Conservation (phyloP, 2,888 invertebrate species). For the Odiellus spinosus region DNA sequence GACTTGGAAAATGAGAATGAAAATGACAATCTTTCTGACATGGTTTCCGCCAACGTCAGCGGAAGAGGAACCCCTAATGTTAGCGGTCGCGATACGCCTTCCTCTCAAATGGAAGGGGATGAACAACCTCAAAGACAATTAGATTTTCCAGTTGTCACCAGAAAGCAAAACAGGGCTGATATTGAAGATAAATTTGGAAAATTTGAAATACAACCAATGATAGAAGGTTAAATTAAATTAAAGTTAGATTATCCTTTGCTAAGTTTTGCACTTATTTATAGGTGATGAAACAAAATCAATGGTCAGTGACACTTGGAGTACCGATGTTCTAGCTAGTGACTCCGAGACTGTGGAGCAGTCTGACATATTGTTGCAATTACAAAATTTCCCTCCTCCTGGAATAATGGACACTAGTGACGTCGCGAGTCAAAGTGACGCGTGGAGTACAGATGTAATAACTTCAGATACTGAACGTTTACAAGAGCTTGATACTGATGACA, state of each 20-base stretch:
- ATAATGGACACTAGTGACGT: slow-evolving; percentile 62
- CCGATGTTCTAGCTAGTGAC: slow-evolving; percentile 91
- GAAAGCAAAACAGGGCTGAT: slow-evolving; percentile 74
- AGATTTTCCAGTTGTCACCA: slow-evolving; percentile 29
- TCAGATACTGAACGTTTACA: slow-evolving; percentile 82
- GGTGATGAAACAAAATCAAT: slow-evolving; percentile 92
- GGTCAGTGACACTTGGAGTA: slow-evolving; percentile 97
- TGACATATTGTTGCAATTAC: slow-evolving; percentile 29
- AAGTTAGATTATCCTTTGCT: not conserved
- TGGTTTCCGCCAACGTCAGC: slow-evolving; percentile 81
- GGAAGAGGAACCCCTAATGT: slow-evolving; percentile 88
- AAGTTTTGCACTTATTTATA: slow-evolving; percentile 23
- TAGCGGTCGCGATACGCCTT: slow-evolving; percentile 88
- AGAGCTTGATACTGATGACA: slow-evolving; percentile 58
- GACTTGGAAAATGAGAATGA: slow-evolving; percentile 52
- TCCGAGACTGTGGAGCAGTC: slow-evolving; percentile 77
- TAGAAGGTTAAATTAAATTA: slow-evolving; percentile 33
- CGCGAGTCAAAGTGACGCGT: slow-evolving; percentile 67
- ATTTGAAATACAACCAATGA: slow-evolving; percentile 70
- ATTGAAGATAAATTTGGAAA: slow-evolving; percentile 98
- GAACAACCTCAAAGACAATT: slow-evolving; percentile 21
- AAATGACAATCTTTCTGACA: slow-evolving; percentile 86
- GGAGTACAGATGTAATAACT: slow-evolving; percentile 91
- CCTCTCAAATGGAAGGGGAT: slow-evolving; percentile 48
- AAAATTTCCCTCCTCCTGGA: not conserved